These are phyloP conservation scores for Eumeta japonica DNA, from an alignment of 1,140 invertebrate species.

Conservation along the genomic window DNA sequence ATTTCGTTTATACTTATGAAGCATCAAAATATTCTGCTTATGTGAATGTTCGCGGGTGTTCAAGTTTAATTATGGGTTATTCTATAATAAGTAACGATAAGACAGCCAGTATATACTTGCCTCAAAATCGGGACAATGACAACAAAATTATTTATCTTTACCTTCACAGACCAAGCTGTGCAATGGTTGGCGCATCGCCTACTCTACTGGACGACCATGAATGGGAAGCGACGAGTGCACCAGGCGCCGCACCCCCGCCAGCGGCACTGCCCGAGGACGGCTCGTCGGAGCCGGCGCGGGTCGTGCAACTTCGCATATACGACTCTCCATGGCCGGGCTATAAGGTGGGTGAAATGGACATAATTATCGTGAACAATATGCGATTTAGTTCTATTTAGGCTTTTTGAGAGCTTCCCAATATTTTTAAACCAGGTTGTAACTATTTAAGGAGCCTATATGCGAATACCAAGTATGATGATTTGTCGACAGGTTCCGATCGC, in stretches of 20 bases:
- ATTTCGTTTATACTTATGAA: too few species aligned
- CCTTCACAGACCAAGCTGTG: background rate
- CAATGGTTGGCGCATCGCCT: background rate
- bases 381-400: background rate
- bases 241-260: background rate
- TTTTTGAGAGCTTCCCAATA: background rate
- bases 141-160: too few species aligned
- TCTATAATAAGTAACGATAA: too few species aligned
- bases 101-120: too few species aligned
- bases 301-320: slow-evolving; percentile 35
- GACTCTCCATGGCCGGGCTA: slow-evolving; percentile 43
- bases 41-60: too few species aligned
- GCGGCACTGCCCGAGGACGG: slow-evolving; percentile 24
- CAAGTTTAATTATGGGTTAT: too few species aligned
- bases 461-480: background rate
- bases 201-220: too few species aligned
- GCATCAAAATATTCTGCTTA: too few species aligned
- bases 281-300: slow-evolving; percentile 18
- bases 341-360: slow-evolving; percentile 22
- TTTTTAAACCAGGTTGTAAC: background rate
- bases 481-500: slow-evolving; percentile 58
- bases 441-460: background rate
- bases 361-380: too few species aligned
- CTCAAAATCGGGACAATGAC: too few species aligned
- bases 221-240: background rate